Conservation (phyloP, 1,140 invertebrate species). For the Rhagoletis zephyria region DNA sequence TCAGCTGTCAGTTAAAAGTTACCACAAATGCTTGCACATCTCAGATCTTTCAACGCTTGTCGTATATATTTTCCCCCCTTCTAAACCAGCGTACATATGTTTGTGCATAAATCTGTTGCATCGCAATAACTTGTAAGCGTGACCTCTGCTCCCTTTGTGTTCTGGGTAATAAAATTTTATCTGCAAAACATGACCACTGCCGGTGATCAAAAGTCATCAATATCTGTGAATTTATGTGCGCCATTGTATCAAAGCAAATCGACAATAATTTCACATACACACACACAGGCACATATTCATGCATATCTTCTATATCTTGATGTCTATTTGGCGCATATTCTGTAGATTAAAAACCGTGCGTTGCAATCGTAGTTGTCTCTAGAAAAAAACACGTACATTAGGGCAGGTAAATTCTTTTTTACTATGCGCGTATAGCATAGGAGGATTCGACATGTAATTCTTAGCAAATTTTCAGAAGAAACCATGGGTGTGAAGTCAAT, state of each 20-base stretch:
- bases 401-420: too few species aligned
- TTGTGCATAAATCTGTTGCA: too few species aligned
- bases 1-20: constrained; percentile 25
- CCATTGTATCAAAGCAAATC: neutral
- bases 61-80: neutral
- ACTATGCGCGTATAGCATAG: too few species aligned
- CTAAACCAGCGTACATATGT: neutral
- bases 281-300: neutral
- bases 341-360: neutral
- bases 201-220: constrained; percentile 34
- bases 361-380: neutral
- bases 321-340: neutral
- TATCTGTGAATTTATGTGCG: constrained; percentile 32
- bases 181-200: constrained; percentile 26
- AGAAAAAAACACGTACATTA: neutral
- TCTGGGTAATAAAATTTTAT: constrained; percentile 31
- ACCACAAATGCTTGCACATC: neutral
- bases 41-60: constrained; percentile 16
- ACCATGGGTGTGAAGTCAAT: too few species aligned
- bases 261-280: neutral
- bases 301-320: neutral
- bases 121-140: neutral
- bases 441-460: too few species aligned
- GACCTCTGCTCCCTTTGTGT: constrained; percentile 34
- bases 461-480: too few species aligned